Base-by-base conservation (phyloP, 2,797 vertebrate genomes). In the Hafferia zeledoni region DNA sequence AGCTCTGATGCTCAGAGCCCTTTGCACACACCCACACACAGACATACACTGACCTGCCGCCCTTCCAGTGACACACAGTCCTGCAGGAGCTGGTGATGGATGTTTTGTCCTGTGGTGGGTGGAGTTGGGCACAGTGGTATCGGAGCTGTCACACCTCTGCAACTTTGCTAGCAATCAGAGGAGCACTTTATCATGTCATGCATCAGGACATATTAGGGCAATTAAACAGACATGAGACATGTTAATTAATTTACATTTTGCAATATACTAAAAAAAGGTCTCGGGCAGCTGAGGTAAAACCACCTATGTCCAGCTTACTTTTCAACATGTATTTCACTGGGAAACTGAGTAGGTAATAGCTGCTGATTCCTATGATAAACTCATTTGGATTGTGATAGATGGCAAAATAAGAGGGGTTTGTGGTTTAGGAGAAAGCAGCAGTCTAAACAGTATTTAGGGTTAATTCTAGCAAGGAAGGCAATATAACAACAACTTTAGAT, bases 391-490 rank as follows among this genome's bases (percentile, higher is more conserved):
- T 94, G 68, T 91, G 55, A 59, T 78, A 70, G 57, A 30, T 79
- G 55, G 33, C 59, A 84, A 90, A 92, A 76, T 16, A 86, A 56
- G 81, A 44, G 61, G 69, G 90, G 37, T 81, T 49, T 75, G 70
- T 22, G 44, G 59, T 80, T 88, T 44, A 91, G 63, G 69, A 96
- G 72, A 78, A 89, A 72, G 28, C 16, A 81, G 46, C 44, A 93
- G 59, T 49, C 78, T 94, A 75, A 97, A 92, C 44, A 87, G 4
- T 35, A 33, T 52, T 80, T 84, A 75, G 25, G 23, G 56, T 95
- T 94, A 91, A 92, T 94, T 95, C 35, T 49, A 88, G 44, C 50
- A 93, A 52, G 52, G 41, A 94, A 94, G 41, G 43, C 82, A 91
- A 82, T 68, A 25, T 63, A 83, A 69, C 28, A 92, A 37, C 53